Evolutionary conservation across 2,113 vertebrate species (phyloP).

Genomic region (Entomyzon cyanotis): DNA sequence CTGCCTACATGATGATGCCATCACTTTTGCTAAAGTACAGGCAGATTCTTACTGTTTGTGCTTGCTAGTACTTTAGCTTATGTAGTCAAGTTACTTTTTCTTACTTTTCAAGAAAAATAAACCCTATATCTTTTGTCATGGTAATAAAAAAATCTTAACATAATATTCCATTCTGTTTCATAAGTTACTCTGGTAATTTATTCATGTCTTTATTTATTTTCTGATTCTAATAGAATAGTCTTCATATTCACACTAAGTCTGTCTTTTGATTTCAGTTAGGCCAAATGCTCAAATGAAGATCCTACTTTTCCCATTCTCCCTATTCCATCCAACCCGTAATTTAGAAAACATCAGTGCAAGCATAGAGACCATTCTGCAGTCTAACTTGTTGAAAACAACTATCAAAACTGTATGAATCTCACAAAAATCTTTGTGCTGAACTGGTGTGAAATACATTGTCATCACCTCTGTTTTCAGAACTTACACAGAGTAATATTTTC

Average conservation of each 20-base stretch:
- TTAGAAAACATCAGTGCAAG: not conserved
- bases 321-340: not conserved
- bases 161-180: not conserved
- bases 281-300: not conserved
- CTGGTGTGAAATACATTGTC: not conserved
- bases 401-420: not conserved
- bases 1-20: not conserved
- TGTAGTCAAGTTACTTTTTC: not conserved
- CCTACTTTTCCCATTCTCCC: not conserved
- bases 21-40: not conserved
- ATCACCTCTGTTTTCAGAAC: not conserved
- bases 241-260: not conserved
- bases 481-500: not conserved
- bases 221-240: not conserved
- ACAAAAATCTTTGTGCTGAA: not conserved
- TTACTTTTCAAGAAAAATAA: not conserved
- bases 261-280: not conserved
- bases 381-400: not conserved
- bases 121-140: not conserved
- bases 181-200: not conserved
- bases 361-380: not conserved
- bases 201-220: not conserved
- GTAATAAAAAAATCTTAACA: not conserved
- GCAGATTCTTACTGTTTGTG: not conserved
- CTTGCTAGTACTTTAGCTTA: not conserved